phyloP scores from a whole-genome alignment of 2,797 vertebrate genomes.

The Lophotriccus pileatus region DNA sequence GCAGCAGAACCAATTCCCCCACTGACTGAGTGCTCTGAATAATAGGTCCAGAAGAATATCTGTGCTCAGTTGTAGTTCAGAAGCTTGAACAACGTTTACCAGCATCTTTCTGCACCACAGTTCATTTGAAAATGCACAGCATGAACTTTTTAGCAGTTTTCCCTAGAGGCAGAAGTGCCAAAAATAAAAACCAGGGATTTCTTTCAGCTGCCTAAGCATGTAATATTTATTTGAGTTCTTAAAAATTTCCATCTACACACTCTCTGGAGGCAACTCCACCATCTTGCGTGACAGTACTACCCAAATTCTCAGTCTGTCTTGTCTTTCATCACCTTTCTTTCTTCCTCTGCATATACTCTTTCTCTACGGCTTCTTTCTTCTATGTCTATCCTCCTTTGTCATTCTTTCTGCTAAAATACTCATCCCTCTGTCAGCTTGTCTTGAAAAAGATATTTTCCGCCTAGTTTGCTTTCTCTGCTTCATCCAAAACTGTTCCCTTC shows the following conservation, averaged over 20 bases:
- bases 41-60: background rate
- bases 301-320: background rate
- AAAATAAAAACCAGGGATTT: background rate
- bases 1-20: background rate
- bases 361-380: background rate
- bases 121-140: background rate
- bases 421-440: background rate
- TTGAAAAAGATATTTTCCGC: background rate
- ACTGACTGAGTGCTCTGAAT: background rate
- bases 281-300: background rate
- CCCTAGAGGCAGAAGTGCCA: background rate
- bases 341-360: background rate
- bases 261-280: background rate
- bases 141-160: background rate
- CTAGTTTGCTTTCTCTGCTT: background rate
- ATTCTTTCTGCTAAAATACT: background rate
- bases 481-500: background rate
- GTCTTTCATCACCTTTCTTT: background rate
- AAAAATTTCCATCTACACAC: background rate
- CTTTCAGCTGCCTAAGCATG: background rate
- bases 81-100: background rate
- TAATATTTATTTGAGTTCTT: constrained; percentile 17
- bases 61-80: background rate
- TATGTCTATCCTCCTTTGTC: background rate
- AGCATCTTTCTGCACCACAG: background rate